phyloP scores from a whole-genome alignment of 2,113 vertebrate species.

The Dasypus novemcinctus region DNA sequence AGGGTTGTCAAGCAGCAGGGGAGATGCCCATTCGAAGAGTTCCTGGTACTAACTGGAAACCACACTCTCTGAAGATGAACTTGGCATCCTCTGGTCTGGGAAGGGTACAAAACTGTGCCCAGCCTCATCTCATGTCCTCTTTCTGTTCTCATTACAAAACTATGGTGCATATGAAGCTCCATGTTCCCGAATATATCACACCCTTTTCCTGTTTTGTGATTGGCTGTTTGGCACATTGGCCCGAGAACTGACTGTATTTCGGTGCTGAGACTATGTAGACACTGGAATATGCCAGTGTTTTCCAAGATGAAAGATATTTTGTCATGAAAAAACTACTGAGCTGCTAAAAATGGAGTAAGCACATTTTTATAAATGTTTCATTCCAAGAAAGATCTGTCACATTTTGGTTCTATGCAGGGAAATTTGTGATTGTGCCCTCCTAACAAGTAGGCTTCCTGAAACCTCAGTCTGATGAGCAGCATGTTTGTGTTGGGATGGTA shows the following conservation, averaged over 20 bases:
- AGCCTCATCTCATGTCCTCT: not conserved
- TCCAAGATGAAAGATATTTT: constrained; percentile 34
- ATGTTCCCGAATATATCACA: not conserved
- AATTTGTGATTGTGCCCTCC: not conserved
- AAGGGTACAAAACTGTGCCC: not conserved
- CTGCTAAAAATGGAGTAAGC: constrained; percentile 52
- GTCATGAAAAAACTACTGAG: constrained; percentile 15
- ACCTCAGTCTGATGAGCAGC: not conserved
- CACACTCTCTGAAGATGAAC: constrained; percentile 24
- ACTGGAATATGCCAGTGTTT: constrained; percentile 2
- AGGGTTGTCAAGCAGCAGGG: not conserved
- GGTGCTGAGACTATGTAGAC: not conserved
- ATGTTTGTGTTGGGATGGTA: not conserved
- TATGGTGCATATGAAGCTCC: not conserved
- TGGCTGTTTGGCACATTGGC: not conserved
- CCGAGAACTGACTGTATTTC: not conserved
- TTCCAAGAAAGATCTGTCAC: constrained; percentile 38
- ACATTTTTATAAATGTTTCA: constrained; percentile 64
- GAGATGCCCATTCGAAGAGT: not conserved
- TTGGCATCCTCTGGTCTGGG: not conserved
- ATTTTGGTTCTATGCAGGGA: not conserved
- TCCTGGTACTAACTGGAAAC: not conserved
- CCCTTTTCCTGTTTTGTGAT: not conserved
- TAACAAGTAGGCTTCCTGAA: constrained; percentile 23
- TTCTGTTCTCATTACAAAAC: not conserved